Percentiles rank a stretch among this genome's conserved stretches.
These are phyloP conservation scores for Ellobius talpinus DNA, from an alignment of 2,113 vertebrate genomes.

Conservation along the genomic window DNA sequence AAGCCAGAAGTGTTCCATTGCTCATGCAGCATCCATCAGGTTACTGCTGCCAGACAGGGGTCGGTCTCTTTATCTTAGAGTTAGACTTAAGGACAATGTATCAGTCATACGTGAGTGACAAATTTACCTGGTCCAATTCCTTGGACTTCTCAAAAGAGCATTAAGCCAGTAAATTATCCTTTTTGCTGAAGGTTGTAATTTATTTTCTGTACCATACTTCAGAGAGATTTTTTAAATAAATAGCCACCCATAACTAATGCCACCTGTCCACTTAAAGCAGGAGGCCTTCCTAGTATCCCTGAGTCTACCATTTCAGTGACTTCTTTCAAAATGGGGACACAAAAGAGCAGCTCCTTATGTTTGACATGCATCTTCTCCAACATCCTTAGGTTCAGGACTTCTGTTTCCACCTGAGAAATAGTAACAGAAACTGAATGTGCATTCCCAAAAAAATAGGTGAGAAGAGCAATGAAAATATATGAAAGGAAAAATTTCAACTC, in stretches of 20 bases:
- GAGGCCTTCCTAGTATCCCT: neutral
- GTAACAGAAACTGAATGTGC: neutral
- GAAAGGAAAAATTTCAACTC: neutral
- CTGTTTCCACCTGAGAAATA: neutral
- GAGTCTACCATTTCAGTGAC: neutral
- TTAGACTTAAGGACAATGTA: neutral
- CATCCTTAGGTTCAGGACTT: slow-evolving; percentile 21
- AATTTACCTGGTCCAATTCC: neutral
- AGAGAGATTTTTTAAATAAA: slow-evolving; percentile 63
- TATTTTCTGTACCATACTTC: slow-evolving; percentile 43
- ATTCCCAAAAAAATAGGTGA: neutral
- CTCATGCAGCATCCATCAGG: neutral
- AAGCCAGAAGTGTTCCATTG: neutral
- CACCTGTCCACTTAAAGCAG: neutral
- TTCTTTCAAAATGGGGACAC: neutral
- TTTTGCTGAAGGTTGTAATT: slow-evolving; percentile 37
- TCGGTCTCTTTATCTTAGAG: neutral
- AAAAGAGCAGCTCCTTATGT: neutral
- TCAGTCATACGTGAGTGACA: neutral
- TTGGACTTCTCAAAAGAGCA: neutral
- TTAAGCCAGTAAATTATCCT: slow-evolving; percentile 42
- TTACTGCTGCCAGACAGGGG: neutral
- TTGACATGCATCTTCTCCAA: slow-evolving; percentile 13
- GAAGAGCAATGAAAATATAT: neutral
- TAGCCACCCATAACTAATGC: neutral